Conservation (phyloP, 2,888 invertebrate species). For the Apodemia mormo region DNA sequence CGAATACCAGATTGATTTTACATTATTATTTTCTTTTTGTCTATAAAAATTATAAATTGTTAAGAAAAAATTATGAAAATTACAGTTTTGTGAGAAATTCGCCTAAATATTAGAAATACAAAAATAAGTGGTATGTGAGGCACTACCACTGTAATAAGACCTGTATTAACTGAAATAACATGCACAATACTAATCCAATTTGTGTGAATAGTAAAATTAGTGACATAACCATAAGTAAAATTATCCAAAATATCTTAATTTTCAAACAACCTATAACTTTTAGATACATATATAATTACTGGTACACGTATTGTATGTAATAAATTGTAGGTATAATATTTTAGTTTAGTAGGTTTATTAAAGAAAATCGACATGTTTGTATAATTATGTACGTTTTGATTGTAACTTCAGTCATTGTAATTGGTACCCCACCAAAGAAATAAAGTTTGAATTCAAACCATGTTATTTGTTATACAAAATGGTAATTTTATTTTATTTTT, state of each 20-base stretch:
- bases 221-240: background rate
- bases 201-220: background rate
- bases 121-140: no score
- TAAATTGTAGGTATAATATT: background rate
- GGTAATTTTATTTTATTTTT: constrained; percentile 6
- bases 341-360: background rate
- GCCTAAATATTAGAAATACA: no score
- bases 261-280: background rate
- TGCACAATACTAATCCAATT: constrained; percentile 2
- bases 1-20: no score
- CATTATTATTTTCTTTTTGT: no score
- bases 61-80: no score
- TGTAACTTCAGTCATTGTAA: constrained; percentile 12
- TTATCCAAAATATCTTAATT: background rate
- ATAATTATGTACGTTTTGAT: constrained; percentile 4
- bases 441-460: constrained; percentile 9
- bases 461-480: constrained; percentile 16
- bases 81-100: no score
- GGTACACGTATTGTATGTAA: background rate
- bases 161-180: no score
- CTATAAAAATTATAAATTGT: no score
- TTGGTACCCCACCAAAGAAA: constrained; percentile 17
- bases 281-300: background rate
- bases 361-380: background rate
- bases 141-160: no score